Base-by-base conservation (phyloP, 2,797 vertebrate species). In the Austrolebias charrua region DNA sequence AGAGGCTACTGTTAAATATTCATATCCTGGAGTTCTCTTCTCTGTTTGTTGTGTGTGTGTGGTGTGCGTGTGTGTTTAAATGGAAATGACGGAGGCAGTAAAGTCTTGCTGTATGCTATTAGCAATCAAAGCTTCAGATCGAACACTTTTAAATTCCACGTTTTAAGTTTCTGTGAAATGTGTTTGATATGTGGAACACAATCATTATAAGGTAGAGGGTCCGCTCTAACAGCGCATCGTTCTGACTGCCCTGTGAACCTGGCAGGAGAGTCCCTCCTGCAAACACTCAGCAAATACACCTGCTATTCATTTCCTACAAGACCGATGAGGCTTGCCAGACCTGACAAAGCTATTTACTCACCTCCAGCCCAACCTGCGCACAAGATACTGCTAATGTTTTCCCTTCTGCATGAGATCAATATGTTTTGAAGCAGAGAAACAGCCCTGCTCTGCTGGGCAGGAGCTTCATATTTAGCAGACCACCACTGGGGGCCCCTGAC, bases 1-100 rank as follows among this genome's bases (percentile, higher is more conserved):
- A 96, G 95, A 95, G 95, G 95, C 96, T 95, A 96, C 96, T 96
- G 95, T 96, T 98, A 95, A 96, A 98, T 98, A 98, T 98, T 97
- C 96, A 98, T 98, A 95, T 76, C 78, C 86, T 83, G 91, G 88
- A 90, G 76, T 71, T 74, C 66, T 56, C 31, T 11, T 55, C 53
- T 66, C 43, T 54, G 64, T 59, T 51, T 78, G 61, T 61, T 40
- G 40, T 14, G 46, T 67, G 60, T 28, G 51, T 69, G 58, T 61
- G 57, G 14, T 42, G 33, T 8, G 44, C 18, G 16, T 18, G 6
- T 45, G 44, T 9, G 16, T 18, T 24, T 24, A 24, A 24, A 24
- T 24, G 24, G 1, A 24, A 24, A 24, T 24, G 24, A 24, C 24
- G 3, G 24, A 24, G 24, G 3, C 24, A 24, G 24, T 24, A 24